Evolutionary conservation across 1,140 invertebrate species (phyloP), one percentile per base, ranked within the genome.

Genomic region (Pachypeltis micranthus): DNA sequence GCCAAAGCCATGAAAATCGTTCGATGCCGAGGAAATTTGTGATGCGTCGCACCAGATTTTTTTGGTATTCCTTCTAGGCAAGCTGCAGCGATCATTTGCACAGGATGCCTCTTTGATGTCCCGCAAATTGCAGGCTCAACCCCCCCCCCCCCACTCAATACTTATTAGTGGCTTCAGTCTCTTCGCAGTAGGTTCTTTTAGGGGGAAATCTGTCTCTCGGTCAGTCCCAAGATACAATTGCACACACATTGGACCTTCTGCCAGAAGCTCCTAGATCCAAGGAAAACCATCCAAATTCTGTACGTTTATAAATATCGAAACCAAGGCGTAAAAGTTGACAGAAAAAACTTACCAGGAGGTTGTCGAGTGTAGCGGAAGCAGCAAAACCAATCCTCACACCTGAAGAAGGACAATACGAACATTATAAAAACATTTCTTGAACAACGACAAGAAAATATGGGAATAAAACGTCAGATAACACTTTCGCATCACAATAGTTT

Each of bases 401-500:
- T n/a, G n/a, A 39, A 39, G n/a, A 7, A 39, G 7, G 34, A 7
- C 7, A 39, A 39, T 39, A 39, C 31, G 7, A 7, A 39, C 7
- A 39, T 39, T 39, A 7, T 16, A 51, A 14, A 51, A 4, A 21
- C 12, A 51, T 14, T 51, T 21, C 4, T 10, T 51, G 12, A 14
- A 51, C n/a, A 51, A 51, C 4, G 47, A 51, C 47, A 16, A 51
- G 21, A 51, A 39, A 16, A 10, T 39, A 39, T 10, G 7, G 16
- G 16, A 7, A 4, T 10, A 21, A 51, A 10, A 21, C 19, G 47
- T 51, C 47, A 51, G 47, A 51, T n/a, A 51, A 4, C 21, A 10
- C 12, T 14, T 51, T 51, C 47, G 47, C 47, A 51, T 51, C 47
- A 51, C n/a, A n/a, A 51, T 10, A 51, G 12, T 51, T 51, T 51